Evolutionary conservation across 1,140 invertebrate genomes (phyloP).

Genomic region (Elysia chlorotica): DNA sequence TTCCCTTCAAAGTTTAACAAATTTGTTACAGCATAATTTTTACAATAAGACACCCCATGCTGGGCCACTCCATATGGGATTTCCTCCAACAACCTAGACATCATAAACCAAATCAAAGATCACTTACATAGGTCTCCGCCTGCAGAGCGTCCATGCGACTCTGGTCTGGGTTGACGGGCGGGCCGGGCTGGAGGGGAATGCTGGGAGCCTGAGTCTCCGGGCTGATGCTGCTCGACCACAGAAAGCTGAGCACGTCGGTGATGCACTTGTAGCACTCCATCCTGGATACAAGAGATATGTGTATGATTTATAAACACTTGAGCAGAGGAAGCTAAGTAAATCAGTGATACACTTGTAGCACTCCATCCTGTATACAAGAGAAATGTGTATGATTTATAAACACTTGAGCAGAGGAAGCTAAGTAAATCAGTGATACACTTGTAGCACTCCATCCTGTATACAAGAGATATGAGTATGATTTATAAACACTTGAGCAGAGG

Average conservation of each 20-base stretch:
- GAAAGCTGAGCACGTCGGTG: constrained; percentile 76
- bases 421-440: constrained; percentile 82
- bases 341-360: constrained; percentile 86
- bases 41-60: too few species aligned
- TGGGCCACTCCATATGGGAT: too few species aligned
- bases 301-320: constrained; percentile 60
- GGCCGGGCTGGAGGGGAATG: constrained; percentile 62
- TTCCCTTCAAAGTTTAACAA: too few species aligned
- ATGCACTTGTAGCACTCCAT: constrained; percentile 90
- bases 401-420: constrained; percentile 77
- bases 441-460: constrained; percentile 82
- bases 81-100: too few species aligned
- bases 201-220: constrained; percentile 62
- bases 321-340: constrained; percentile 80
- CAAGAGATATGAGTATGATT: not conserved
- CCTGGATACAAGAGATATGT: constrained; percentile 62
- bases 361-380: constrained; percentile 71
- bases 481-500: constrained; percentile 72
- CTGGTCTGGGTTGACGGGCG: constrained; percentile 56
- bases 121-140: constrained; percentile 59
- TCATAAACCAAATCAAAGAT: too few species aligned
- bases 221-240: constrained; percentile 72
- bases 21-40: too few species aligned
- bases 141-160: constrained; percentile 56
- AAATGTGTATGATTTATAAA: not conserved